phyloP scores from a whole-genome alignment of 1,140 invertebrate genomes.

The Zeugodacus cucurbitae region DNA sequence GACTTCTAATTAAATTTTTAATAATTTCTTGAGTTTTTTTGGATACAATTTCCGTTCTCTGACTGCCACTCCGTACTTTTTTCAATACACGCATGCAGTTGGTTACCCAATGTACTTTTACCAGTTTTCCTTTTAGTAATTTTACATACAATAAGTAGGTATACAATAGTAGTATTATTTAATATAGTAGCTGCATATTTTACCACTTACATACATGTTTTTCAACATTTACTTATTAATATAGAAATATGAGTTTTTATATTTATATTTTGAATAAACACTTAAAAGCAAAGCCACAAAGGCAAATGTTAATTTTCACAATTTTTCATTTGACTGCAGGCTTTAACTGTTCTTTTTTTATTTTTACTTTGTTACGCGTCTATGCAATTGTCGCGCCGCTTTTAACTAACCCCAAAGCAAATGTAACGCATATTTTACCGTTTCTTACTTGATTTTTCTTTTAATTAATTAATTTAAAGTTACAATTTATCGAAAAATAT shows the following conservation, averaged over 20 bases:
- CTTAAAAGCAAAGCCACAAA: background rate
- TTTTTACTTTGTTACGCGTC: background rate
- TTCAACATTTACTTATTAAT: slow-evolving; percentile 33
- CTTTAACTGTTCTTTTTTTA: background rate
- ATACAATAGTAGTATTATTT: slow-evolving; percentile 13
- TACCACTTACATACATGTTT: slow-evolving; percentile 24
- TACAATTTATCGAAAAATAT: background rate
- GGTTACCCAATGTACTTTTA: background rate
- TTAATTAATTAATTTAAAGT: background rate
- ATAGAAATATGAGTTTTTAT: slow-evolving; percentile 20
- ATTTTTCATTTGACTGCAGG: background rate
- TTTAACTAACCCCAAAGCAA: background rate
- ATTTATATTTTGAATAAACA: background rate
- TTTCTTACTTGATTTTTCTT: background rate
- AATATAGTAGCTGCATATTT: slow-evolving; percentile 27
- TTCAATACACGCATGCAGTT: background rate
- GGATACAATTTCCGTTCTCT: background rate
- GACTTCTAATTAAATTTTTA: background rate
- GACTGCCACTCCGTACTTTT: background rate
- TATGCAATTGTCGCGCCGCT: background rate
- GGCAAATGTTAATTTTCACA: background rate
- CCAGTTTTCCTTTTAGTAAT: background rate
- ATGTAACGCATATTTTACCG: background rate
- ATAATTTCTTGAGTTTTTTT: background rate
- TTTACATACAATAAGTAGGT: slow-evolving; percentile 14